These are phyloP conservation scores for Lophotriccus pileatus DNA, from an alignment of 2,797 vertebrate genomes.

Conservation along the genomic window DNA sequence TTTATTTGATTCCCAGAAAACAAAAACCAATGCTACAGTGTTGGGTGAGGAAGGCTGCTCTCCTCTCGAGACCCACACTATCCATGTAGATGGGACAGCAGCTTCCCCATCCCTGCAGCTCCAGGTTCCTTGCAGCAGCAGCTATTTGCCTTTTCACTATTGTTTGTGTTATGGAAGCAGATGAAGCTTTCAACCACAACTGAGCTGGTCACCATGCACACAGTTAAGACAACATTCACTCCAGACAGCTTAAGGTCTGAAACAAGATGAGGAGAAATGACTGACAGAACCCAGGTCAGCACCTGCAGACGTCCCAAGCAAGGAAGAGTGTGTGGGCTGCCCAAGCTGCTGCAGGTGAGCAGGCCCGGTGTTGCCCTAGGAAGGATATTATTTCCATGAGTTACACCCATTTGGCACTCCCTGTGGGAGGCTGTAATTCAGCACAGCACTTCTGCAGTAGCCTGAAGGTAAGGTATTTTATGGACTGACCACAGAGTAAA, in stretches of 20 bases:
- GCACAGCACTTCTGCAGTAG: neutral
- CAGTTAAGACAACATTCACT: neutral
- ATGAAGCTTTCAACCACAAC: neutral
- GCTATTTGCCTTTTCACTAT: neutral
- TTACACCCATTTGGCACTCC: neutral
- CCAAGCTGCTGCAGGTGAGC: neutral
- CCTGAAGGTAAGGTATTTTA: neutral
- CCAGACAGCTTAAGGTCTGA: neutral
- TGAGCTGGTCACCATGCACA: neutral
- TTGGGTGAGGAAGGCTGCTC: neutral
- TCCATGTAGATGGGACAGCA: neutral
- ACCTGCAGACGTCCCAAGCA: neutral
- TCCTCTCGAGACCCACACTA: neutral
- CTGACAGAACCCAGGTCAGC: neutral
- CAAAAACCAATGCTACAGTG: neutral
- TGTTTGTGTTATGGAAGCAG: neutral
- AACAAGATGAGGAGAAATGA: neutral
- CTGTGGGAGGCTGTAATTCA: neutral
- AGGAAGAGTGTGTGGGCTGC: neutral
- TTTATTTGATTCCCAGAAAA: neutral
- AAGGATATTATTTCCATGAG: neutral
- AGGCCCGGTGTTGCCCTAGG: rapidly evolving
- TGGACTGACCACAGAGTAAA: neutral
- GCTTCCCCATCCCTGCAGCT: neutral
- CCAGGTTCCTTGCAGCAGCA: neutral